Base-by-base conservation (phyloP, 1,140 invertebrate species). In the Euglossa dilemma region DNA sequence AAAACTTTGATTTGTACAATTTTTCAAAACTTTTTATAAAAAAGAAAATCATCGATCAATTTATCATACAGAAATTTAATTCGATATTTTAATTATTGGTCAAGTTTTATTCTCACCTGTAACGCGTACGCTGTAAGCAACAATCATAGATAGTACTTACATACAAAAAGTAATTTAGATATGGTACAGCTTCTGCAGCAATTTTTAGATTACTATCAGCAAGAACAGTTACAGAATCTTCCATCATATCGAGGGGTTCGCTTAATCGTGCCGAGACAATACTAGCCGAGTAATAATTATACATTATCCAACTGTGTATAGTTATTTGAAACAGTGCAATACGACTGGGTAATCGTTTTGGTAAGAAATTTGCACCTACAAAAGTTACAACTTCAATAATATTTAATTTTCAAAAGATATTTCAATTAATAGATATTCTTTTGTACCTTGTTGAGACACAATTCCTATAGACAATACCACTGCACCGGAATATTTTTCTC, bases 211-310 rank as follows among this genome's bases (percentile, higher is more conserved):
- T 74, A 43, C 90, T 84, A 52, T 91, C 91, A 0, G 88, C 85
- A 18, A 94, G 84, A 66, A 91, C 85, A 4, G 89, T 85, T 5
- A 94, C 79, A 2, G 92, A 93, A 86, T 93, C 93, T 36, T 94
- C 93, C 80, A 93, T 93, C 88, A 91, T 93, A 1, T 90, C 85
- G 0, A 92, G 80, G 0, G 92, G 92, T 80, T 92, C 89, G 69
- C 90, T 91, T 47, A 93, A 85, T 78, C 93, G 88, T 20, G 90
- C 91, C 0, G 93, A 93, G 9, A 94, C 93, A n/a, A 94, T 88
- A 72, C 90, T 89, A 3, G 88, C 91, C 6, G 91, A 91, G 43
- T 93, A 93, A 77, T 93, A 94, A 83, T 93, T 93, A 25, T 90
- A 92, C 50, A 92, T 87, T 11, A 93, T 67, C 57, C 92, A 89